phyloP scores from a whole-genome alignment of 2,797 vertebrate species.

The Botia almorhae region DNA sequence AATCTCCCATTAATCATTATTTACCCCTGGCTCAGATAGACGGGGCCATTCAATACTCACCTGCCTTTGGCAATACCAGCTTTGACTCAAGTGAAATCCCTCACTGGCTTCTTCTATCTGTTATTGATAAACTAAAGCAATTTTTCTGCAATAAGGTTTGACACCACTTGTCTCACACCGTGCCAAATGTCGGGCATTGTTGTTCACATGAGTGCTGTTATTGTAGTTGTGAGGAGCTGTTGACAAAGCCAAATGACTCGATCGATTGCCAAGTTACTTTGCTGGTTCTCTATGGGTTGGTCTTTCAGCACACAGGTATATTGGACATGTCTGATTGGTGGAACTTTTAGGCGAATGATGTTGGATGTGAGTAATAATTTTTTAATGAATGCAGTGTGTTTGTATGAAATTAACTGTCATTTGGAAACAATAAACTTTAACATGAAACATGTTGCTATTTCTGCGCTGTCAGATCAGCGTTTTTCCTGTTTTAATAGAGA shows the following conservation, averaged over 20 bases:
- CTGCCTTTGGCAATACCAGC: constrained; percentile 74
- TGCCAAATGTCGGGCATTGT: not conserved
- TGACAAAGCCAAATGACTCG: constrained; percentile 46
- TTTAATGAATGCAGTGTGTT: not conserved
- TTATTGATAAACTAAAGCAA: constrained; percentile 32
- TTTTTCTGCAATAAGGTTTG: constrained; percentile 30
- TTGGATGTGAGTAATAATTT: not conserved
- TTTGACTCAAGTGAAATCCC: constrained; percentile 65
- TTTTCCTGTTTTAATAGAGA: not conserved
- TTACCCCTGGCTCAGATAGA: constrained; percentile 63
- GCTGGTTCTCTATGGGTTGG: constrained; percentile 24
- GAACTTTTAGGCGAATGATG: not conserved
- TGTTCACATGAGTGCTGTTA: constrained; percentile 5
- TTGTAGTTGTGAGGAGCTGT: constrained; percentile 37
- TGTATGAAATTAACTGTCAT: not conserved
- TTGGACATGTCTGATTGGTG: not conserved
- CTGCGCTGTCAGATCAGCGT: not conserved
- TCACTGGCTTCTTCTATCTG: constrained; percentile 12
- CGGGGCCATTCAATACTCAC: constrained; percentile 68
- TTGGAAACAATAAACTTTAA: not conserved
- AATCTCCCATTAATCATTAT: constrained; percentile 74
- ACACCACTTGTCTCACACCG: constrained; percentile 2
- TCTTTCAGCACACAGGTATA: constrained; percentile 1
- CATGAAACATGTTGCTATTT: not conserved
- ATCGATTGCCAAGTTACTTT: constrained; percentile 24